Conservation (phyloP, 2,113 vertebrate genomes). For the Phaethornis superciliosus region DNA sequence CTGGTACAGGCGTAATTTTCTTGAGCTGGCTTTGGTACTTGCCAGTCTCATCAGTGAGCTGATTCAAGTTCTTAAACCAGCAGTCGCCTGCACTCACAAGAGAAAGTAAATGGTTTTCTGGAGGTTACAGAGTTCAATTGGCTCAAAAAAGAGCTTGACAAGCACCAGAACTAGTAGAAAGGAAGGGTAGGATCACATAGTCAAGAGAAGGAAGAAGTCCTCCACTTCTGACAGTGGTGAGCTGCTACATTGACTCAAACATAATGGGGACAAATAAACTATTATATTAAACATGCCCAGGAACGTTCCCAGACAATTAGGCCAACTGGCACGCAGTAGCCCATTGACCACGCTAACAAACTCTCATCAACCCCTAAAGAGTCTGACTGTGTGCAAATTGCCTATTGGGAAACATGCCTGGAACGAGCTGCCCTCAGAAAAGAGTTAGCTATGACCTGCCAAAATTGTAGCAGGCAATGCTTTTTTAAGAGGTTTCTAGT, state of each 20-base stretch:
- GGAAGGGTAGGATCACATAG: background rate
- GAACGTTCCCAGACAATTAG: conserved; percentile 47
- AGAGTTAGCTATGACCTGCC: conserved; percentile 14
- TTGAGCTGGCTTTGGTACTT: background rate
- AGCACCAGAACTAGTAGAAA: background rate
- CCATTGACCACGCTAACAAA: conserved; percentile 29
- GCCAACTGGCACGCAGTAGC: conserved; percentile 26
- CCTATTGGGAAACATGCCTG: background rate
- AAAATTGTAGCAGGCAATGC: conserved; percentile 18
- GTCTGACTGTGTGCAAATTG: background rate
- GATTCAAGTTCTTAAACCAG: background rate
- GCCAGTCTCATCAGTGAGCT: background rate
- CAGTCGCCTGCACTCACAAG: background rate
- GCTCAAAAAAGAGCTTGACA: background rate
- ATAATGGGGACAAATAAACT: conserved; percentile 5
- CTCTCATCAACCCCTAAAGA: background rate
- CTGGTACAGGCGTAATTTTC: background rate
- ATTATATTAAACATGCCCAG: conserved; percentile 27
- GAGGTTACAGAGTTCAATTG: background rate
- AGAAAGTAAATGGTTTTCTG: background rate
- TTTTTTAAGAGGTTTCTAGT: conserved; percentile 42
- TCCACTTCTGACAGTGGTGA: background rate
- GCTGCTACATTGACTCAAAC: background rate
- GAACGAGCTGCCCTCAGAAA: conserved; percentile 23
- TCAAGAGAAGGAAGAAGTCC: background rate